These are phyloP conservation scores for Philotrypesis tridentata DNA, from an alignment of 1,140 invertebrate genomes.

Conservation along the genomic window DNA sequence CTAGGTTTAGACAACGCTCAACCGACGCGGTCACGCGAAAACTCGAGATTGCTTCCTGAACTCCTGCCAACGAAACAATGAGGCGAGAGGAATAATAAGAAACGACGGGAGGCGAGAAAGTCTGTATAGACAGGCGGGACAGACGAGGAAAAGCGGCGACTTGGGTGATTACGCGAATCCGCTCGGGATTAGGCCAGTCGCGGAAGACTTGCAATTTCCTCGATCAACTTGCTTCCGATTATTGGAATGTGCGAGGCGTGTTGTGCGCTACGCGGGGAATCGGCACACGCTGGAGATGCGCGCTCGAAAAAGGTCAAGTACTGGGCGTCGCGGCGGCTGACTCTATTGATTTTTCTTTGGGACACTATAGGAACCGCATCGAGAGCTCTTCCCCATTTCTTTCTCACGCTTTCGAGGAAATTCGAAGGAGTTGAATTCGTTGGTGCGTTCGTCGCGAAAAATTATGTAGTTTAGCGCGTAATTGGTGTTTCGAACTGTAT, in stretches of 20 bases:
- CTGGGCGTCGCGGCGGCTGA: background rate
- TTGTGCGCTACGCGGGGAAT: background rate
- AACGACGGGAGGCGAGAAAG: background rate
- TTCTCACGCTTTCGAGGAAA: too few species aligned
- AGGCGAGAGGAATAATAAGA: background rate
- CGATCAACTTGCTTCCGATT: slow-evolving; percentile 8
- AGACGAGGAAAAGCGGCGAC: background rate
- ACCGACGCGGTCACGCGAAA: slow-evolving; percentile 17
- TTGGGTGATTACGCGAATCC: background rate
- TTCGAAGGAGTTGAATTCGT: too few species aligned
- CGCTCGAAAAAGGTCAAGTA: slow-evolving; percentile 7
- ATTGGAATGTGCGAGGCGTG: too few species aligned
- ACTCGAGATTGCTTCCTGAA: slow-evolving; percentile 31
- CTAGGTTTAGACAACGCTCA: background rate
- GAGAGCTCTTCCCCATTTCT: background rate
- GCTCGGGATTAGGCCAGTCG: background rate
- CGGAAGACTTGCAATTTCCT: slow-evolving; percentile 24
- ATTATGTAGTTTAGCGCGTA: too few species aligned
- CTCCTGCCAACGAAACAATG: slow-evolving; percentile 8
- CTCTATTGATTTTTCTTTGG: slow-evolving; percentile 5
- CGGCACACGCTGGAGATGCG: background rate
- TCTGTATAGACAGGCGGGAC: background rate
- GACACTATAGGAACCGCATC: background rate
- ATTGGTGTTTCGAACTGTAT: too few species aligned
- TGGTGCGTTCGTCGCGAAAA: too few species aligned